Evolutionary conservation across 1,140 invertebrate genomes (phyloP), one percentile per base, ranked within the genome.

Genomic region (Hypothenemus hampei): DNA sequence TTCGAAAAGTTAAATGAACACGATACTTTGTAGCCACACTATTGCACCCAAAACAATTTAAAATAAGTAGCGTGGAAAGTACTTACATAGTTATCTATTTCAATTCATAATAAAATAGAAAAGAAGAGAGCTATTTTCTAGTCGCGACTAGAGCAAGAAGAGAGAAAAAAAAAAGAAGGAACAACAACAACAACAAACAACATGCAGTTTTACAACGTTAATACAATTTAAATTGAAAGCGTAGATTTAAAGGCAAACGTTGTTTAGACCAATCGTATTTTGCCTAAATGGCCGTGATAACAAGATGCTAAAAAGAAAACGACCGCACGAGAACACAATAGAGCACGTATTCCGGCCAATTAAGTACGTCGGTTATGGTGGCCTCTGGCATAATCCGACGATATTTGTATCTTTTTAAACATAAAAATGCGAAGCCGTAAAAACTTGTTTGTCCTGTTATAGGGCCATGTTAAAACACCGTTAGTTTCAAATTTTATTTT

Each of bases 251-350:
- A 31, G 20, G 16, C n/a, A n/a, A n/a, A 24, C 11, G 24, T 44
- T 54, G 37, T 41, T 52, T 52, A 43, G 49, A 31, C 37, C 49
- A 43, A 52, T 52, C 20, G 51, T 45, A 54, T 54, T 54, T 54
- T 33, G 51, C 29, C 19, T 45, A 54, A 54, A 45, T 44, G 23
- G 36, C 37, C 26, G 1, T 22, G 49, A 52, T 52, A 52, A 52
- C 49, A 52, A 52, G 49, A 52, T 52, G 49, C 24, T 43, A 52
- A 52, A 52, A 52, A 52, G 37, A 52, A 52, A 52, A 52, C 37
- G 22, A 29, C 26, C 16, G 15, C 20, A 43, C 35, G 7, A 41
- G 49, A 52, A 35, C 19, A 43, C 37, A 52, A 16, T 22, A 52
- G 16, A 50, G 49, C 49, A 52, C 49, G 40, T 52, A 52, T 52